Evolutionary conservation across 2,797 vertebrate species (phyloP), one percentile per base, ranked within the genome.

Genomic region (Rhodeus uyekii): DNA sequence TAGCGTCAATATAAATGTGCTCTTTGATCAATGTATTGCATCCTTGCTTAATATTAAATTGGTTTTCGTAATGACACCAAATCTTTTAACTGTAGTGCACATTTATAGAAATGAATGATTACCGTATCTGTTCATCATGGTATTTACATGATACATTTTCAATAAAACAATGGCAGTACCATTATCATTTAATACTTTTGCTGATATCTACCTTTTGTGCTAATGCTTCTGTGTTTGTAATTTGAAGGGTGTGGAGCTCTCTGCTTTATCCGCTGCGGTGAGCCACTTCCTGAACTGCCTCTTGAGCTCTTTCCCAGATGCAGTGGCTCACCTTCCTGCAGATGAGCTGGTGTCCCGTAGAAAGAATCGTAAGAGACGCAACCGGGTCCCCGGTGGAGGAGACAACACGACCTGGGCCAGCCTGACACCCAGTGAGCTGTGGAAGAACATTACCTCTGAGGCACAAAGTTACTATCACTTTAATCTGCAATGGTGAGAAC

Each of bases 201-300:
- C 48, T 38, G 60, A 39, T 55, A 16, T 39, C 19, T 18, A 24
- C 8, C 2, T 46, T n/a, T 19, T 63, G 22, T 3, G 32, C 27
- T 53, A 39, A 64, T 74, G 32, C 39, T 53, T 83, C 48, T 48
- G 38, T 19, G 53, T 16, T 22, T 81, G 16, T 71, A 24, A 14
- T 64, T 46, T 80, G 8, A 1, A 99, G 98, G 97, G 97, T 0
- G 98, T 99, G 72, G 98, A 99, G 91, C 90, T 99, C 88, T 99
- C 98, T 0, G 98, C 97, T 72, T 95, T 99, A 24, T 99, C 98
- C 0, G 97, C 97, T 0, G 98, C 98, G 83, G 98, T 99, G 84
- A 99, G 98, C 91, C 98, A 98, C 91, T 99, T 99, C 94, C 95
- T 99, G 67, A 99, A 99, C 89, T 99, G 98, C 92, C 97, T 99